These are phyloP conservation scores for Acronicta leporina DNA, from an alignment of 2,888 invertebrate species.

Conservation along the genomic window DNA sequence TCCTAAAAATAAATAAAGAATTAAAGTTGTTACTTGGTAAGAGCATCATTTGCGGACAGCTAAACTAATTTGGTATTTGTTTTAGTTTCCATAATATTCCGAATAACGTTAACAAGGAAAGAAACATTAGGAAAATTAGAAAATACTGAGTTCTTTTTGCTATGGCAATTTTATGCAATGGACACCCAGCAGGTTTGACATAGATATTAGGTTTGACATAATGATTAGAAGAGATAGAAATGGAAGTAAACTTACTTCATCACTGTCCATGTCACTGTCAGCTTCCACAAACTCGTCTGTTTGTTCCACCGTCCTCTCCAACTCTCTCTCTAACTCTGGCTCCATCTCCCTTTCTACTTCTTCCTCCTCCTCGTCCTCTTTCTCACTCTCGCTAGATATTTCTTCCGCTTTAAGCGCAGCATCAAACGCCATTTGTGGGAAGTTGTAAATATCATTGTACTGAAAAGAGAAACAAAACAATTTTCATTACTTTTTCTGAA, in stretches of 20 bases:
- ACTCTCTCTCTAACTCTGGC: constrained; percentile 90
- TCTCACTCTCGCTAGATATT: constrained; percentile 92
- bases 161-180: no score
- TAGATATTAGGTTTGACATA: no score
- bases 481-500: not conserved
- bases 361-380: constrained; percentile 90
- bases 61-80: no score
- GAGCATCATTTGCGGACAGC: no score
- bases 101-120: no score
- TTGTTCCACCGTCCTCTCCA: constrained; percentile 90
- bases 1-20: no score
- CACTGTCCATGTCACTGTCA: constrained; percentile 90
- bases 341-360: constrained; percentile 89
- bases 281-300: constrained; percentile 92
- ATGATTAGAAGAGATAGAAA: not conserved
- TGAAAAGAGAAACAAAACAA: constrained; percentile 75
- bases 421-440: constrained; percentile 98
- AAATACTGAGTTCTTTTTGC: no score
- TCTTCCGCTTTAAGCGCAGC: constrained; percentile 97
- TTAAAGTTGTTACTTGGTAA: no score
- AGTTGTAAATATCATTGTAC: constrained; percentile 99
- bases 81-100: no score
- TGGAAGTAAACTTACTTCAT: constrained; percentile 70
- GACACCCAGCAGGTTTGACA: no score
- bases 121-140: no score